These are phyloP conservation scores for Thumatha senex DNA, from an alignment of 2,888 invertebrate species.

Conservation along the genomic window DNA sequence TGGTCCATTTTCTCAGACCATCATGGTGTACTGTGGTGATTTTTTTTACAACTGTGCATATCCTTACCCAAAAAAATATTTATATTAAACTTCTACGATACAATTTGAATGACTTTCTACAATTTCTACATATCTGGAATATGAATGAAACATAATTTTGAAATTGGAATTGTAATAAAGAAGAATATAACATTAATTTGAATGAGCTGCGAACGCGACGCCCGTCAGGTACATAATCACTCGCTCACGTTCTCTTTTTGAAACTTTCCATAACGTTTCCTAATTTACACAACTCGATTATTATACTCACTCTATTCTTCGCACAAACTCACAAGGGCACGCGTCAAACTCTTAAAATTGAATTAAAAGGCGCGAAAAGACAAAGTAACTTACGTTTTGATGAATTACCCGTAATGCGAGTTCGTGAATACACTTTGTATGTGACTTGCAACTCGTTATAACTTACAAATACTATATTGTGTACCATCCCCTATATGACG, in stretches of 20 bases:
- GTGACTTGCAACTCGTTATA: constrained; percentile 46
- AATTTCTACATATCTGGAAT: too few relatives aligned
- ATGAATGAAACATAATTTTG: too few relatives aligned
- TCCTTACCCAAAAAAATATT: too few relatives aligned
- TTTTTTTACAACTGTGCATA: too few relatives aligned
- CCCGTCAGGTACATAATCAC: not conserved
- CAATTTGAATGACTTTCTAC: too few relatives aligned
- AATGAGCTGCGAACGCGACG: not conserved
- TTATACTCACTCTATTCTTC: constrained; percentile 8
- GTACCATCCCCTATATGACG: constrained; percentile 10
- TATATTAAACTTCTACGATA: too few relatives aligned
- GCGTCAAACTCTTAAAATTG: constrained; percentile 45
- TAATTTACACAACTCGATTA: constrained; percentile 10
- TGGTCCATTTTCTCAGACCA: too few relatives aligned
- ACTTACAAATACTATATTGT: constrained; percentile 33
- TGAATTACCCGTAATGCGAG: constrained; percentile 68
- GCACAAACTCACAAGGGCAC: constrained; percentile 11
- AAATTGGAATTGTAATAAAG: too few relatives aligned
- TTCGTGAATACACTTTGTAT: constrained; percentile 35
- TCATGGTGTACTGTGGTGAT: too few relatives aligned
- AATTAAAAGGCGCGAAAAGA: constrained; percentile 62
- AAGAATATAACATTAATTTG: too few relatives aligned
- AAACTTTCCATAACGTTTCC: constrained; percentile 1
- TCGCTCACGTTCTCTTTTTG: constrained; percentile 2
- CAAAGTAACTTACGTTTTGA: constrained; percentile 57